Percentiles rank a stretch among this genome's conserved stretches.
phyloP scores from a whole-genome alignment of 2,797 vertebrate species.

The Falco columbarius region DNA sequence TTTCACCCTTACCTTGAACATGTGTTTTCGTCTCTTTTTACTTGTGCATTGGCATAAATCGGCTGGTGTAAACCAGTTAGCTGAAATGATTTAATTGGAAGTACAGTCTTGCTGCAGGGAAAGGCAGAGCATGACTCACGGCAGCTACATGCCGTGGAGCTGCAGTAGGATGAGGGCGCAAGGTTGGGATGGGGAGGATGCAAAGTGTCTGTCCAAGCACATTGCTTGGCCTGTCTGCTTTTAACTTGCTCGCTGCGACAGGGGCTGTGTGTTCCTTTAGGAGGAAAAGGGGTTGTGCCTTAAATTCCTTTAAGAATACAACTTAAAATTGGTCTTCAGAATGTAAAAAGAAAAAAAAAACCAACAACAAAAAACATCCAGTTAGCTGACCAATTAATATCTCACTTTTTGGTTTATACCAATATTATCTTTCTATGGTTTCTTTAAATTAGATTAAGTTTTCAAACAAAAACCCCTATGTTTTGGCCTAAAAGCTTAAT shows the following conservation, averaged over 20 bases:
- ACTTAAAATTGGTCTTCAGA: background rate
- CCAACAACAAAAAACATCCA: background rate
- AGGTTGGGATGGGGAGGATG: background rate
- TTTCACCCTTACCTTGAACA: background rate
- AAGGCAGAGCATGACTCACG: background rate
- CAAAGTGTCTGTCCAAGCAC: background rate
- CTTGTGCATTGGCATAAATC: background rate
- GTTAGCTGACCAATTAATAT: background rate
- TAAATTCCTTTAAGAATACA: background rate
- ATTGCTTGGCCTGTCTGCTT: background rate
- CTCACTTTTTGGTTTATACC: background rate
- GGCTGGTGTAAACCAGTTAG: background rate
- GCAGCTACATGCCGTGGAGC: background rate
- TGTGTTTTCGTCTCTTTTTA: background rate
- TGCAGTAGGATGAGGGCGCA: background rate
- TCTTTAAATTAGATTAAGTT: background rate
- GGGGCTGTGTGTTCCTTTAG: background rate
- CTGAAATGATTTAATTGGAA: slow-evolving; percentile 1
- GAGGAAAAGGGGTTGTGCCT: background rate
- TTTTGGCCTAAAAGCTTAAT: background rate
- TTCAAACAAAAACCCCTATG: background rate
- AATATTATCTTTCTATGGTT: background rate
- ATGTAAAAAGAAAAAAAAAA: background rate
- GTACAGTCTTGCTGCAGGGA: background rate
- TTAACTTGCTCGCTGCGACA: background rate